phyloP scores from a whole-genome alignment of 2,888 invertebrate species.

The Oxyteleia sp. region DNA sequence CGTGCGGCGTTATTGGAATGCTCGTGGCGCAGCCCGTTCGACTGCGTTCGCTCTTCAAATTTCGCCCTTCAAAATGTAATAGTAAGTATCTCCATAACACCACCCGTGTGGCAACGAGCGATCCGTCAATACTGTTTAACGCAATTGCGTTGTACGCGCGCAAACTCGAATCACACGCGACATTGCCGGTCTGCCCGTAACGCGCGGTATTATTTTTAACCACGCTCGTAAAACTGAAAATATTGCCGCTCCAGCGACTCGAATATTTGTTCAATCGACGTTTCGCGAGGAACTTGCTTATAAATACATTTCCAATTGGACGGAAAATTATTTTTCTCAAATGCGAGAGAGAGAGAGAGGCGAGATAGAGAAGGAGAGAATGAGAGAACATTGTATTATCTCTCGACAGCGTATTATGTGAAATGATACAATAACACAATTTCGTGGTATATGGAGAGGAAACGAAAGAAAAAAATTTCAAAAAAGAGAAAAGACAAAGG shows the following conservation, averaged over 20 bases:
- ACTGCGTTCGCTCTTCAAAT: conserved; percentile 48
- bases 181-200: conserved; percentile 9
- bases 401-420: neutral
- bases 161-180: conserved; percentile 33
- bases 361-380: no score
- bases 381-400: conserved; percentile 21
- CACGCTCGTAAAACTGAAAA: conserved; percentile 6
- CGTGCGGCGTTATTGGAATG: conserved; percentile 62
- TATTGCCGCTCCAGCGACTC: neutral
- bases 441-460: conserved; percentile 2
- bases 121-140: conserved; percentile 49
- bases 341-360: conserved; percentile 18
- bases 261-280: conserved; percentile 24
- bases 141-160: conserved; percentile 28
- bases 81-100: conserved; percentile 45
- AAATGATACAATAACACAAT: conserved; percentile 15
- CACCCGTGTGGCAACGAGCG: conserved; percentile 9
- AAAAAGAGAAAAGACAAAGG: neutral
- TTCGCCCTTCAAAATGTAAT: conserved; percentile 39
- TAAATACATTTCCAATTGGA: conserved; percentile 30
- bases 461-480: neutral
- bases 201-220: conserved; percentile 26
- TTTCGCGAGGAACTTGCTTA: conserved; percentile 16
- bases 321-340: conserved; percentile 27
- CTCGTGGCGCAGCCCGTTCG: conserved; percentile 28